Evolutionary conservation across 2,113 vertebrate species (phyloP).

Genomic region (Nettapus auritus): DNA sequence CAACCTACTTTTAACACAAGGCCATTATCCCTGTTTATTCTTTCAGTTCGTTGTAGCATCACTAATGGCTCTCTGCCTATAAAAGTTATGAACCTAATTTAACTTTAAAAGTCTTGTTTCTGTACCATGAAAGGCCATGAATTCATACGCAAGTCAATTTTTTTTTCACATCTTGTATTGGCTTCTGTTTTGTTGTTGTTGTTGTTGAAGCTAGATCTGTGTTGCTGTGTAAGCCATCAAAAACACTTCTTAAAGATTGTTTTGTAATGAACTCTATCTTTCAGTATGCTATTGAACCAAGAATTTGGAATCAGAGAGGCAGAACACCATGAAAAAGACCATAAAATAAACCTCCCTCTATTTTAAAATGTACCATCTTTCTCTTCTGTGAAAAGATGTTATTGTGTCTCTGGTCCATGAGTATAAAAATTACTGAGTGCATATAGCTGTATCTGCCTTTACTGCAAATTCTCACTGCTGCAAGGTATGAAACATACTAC

Average conservation of each 20-base stretch:
- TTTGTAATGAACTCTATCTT: slow-evolving; percentile 62
- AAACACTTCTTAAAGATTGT: slow-evolving; percentile 59
- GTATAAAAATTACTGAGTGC: slow-evolving; percentile 29
- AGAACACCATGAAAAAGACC: slow-evolving; percentile 18
- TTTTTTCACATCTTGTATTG: slow-evolving; percentile 10
- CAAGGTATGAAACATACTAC: neutral
- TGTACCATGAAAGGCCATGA: neutral
- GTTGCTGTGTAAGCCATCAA: slow-evolving; percentile 44
- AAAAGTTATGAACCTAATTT: slow-evolving; percentile 56
- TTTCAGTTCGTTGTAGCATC: slow-evolving; percentile 14
- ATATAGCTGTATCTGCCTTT: neutral
- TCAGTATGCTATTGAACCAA: slow-evolving; percentile 57
- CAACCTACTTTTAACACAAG: neutral
- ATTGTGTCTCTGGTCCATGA: slow-evolving; percentile 23
- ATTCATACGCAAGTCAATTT: slow-evolving; percentile 29
- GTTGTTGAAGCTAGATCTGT: slow-evolving; percentile 27
- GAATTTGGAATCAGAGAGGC: slow-evolving; percentile 53
- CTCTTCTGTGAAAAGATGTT: slow-evolving; percentile 16
- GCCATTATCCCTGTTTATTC: slow-evolving; percentile 14
- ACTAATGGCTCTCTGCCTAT: slow-evolving; percentile 18
- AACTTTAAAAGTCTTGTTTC: slow-evolving; percentile 40
- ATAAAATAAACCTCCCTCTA: slow-evolving; percentile 52
- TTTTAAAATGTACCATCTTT: slow-evolving; percentile 11
- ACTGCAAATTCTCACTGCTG: neutral
- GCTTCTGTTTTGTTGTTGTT: slow-evolving; percentile 35